Evolutionary conservation across 2,797 vertebrate genomes (phyloP), one percentile per base, ranked within the genome.

Genomic region (Glyptemys insculpta): DNA sequence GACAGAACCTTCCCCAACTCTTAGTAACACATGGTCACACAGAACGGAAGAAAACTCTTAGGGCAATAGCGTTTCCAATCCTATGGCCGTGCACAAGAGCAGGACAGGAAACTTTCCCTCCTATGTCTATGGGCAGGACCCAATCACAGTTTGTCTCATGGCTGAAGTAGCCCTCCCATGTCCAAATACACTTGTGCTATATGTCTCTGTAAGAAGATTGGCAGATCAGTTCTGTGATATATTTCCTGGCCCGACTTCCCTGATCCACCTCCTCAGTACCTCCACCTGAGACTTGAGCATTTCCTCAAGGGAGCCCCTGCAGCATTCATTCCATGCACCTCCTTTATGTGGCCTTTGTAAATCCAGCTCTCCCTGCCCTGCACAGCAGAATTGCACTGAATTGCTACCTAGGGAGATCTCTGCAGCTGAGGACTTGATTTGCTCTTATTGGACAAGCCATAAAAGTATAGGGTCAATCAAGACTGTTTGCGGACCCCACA

Each of bases 401-500:
- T 37, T 21, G 15, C 65, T 68, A n/a, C n/a, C 18, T 41, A 72
- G 18, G 19, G 65, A 41, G 21, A 72, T 72, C n/a, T 72, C 65
- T 41, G n/a, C n/a, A 41, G n/a, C 65, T 72, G 65, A 23, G 34
- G 62, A n/a, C 62, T 72, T 72, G 37, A 41, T 72, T 72, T 72
- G 19, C 21, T 10, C 65, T 72, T 23, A 72, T 41, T 41, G 37
- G 5, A 41, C 65, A 37, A 72, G 18, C 19, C 65, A 25, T 19
- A 41, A 72, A 41, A 41, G 21, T 37, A 41, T 21, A 41, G 44
- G 94, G 59, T 88, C 90, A 89, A 59, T 93, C 78, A 90, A 90
- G 91, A 90, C 79, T 88, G 84, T 65, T 94, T 86, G 89, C 82
- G 41, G 79, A 62, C 93, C 92, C 76, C 53, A 90, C 88, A 34